Evolutionary conservation across 1,140 invertebrate genomes (phyloP).

Genomic region (Bombus balteatus): DNA sequence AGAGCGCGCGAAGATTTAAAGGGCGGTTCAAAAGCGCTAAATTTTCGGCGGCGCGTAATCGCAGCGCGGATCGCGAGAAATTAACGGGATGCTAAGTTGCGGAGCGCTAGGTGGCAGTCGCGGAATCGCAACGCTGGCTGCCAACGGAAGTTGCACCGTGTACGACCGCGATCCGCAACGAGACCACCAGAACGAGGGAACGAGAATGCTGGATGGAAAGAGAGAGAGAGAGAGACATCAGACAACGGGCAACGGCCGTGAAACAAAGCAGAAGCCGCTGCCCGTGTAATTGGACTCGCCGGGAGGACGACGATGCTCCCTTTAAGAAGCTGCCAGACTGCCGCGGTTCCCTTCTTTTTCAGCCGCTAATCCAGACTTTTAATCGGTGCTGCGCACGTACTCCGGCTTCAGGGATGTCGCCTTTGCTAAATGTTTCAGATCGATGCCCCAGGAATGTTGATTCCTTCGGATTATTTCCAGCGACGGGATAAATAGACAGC

Average conservation of each 20-base stretch:
- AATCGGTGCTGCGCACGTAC: conserved; percentile 8
- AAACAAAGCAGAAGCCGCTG: conserved; percentile 82
- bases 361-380: conserved; percentile 73
- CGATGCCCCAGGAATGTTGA: neutral
- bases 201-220: neutral
- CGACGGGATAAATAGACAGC: neutral
- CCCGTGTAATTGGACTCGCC: conserved; percentile 82
- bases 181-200: conserved; percentile 27
- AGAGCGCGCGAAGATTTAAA: conserved; percentile 53
- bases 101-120: conserved; percentile 39
- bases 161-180: conserved; percentile 24
- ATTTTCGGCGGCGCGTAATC: conserved; percentile 60
- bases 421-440: conserved; percentile 14
- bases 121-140: conserved; percentile 51
- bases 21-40: conserved; percentile 39
- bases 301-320: conserved; percentile 72
- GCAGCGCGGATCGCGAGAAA: conserved; percentile 61
- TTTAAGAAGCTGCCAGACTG: conserved; percentile 67
- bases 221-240: conserved; percentile 38
- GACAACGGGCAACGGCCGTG: conserved; percentile 78
- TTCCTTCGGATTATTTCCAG: neutral
- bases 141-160: conserved; percentile 48
- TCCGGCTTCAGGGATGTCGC: neutral
- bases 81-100: conserved; percentile 61
- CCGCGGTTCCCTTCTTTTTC: conserved; percentile 62